phyloP scores from a whole-genome alignment of 2,797 vertebrate species.

The Prunella strophiata region DNA sequence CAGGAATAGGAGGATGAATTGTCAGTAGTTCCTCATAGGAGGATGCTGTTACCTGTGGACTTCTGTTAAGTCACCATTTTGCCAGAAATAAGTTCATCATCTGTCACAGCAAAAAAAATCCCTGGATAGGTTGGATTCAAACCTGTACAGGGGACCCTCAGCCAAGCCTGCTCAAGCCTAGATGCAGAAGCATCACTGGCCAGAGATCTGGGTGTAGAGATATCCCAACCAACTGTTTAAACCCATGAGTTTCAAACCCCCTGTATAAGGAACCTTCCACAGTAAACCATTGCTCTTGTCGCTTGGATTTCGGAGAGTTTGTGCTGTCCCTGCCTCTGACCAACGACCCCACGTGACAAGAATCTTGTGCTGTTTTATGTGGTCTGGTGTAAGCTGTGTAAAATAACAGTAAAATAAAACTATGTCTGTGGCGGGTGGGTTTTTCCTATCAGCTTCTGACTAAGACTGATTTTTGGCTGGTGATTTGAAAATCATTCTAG shows the following conservation, averaged over 20 bases:
- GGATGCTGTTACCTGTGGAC: not conserved
- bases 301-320: not conserved
- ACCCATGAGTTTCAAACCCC: not conserved
- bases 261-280: not conserved
- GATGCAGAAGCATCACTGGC: not conserved
- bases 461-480: not conserved
- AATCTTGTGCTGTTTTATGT: not conserved
- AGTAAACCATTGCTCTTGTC: not conserved
- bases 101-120: not conserved
- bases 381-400: not conserved
- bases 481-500: not conserved
- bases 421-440: accelerated
- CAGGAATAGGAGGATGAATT: not conserved
- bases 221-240: not conserved
- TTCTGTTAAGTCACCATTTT: not conserved
- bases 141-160: not conserved
- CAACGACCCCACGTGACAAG: not conserved
- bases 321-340: not conserved
- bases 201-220: not conserved
- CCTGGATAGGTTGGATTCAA: not conserved
- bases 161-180: not conserved
- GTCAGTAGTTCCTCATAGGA: not conserved
- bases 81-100: not conserved
- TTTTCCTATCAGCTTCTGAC: not conserved
- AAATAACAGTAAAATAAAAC: not conserved